These are phyloP conservation scores for Aegotheles bennettii DNA, from an alignment of 2,113 vertebrate species.

Conservation along the genomic window DNA sequence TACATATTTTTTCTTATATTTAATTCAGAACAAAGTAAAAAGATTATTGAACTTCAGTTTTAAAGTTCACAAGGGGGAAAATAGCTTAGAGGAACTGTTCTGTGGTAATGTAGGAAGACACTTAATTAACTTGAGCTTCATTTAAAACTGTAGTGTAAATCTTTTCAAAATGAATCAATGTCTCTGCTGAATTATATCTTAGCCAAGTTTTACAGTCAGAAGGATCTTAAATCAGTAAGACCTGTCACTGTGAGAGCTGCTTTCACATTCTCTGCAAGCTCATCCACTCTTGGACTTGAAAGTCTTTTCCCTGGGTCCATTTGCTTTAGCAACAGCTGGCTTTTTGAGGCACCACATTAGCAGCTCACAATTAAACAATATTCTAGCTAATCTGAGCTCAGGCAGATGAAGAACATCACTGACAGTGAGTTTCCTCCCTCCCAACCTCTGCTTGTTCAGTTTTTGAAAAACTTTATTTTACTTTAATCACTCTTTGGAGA, in stretches of 20 bases:
- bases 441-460: not conserved
- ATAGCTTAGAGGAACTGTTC: not conserved
- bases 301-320: not conserved
- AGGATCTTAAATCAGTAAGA: slow-evolving; percentile 57
- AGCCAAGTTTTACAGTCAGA: slow-evolving; percentile 26
- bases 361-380: slow-evolving; percentile 47
- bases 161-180: slow-evolving; percentile 60
- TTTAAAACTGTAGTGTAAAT: slow-evolving; percentile 56
- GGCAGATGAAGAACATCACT: slow-evolving; percentile 20
- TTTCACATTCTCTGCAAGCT: not conserved
- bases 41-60: not conserved
- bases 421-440: not conserved
- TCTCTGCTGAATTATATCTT: slow-evolving; percentile 38
- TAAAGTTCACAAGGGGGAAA: not conserved
- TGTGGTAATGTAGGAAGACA: slow-evolving; percentile 34
- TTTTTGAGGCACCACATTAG: slow-evolving; percentile 42
- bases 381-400: slow-evolving; percentile 4
- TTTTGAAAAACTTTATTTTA: slow-evolving; percentile 18
- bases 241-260: slow-evolving; percentile 7
- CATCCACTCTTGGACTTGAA: slow-evolving; percentile 5
- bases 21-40: not conserved
- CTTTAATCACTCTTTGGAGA: slow-evolving; percentile 51
- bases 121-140: slow-evolving; percentile 65
- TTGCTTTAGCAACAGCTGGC: slow-evolving; percentile 38
- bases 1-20: not conserved